Conservation (phyloP, 2,113 vertebrate genomes). For the Halcyon senegalensis region DNA sequence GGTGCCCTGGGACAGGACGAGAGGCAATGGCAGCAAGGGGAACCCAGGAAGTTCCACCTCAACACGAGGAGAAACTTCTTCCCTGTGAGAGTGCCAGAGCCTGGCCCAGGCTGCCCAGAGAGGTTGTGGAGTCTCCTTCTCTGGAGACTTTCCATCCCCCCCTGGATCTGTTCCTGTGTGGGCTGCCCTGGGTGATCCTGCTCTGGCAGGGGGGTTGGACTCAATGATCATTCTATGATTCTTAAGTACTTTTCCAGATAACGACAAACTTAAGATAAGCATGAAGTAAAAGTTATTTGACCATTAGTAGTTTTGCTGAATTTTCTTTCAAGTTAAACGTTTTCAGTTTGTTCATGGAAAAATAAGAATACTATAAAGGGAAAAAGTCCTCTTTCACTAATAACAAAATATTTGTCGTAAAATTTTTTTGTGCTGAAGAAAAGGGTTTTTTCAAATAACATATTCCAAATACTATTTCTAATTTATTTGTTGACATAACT, state of each 20-base stretch:
- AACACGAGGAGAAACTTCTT: too few species aligned
- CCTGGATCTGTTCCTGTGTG: too few species aligned
- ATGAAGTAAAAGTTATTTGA: background rate
- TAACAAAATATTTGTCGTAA: background rate
- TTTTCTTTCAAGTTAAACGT: background rate
- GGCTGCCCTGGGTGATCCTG: too few species aligned
- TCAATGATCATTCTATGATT: background rate
- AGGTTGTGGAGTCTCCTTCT: too few species aligned
- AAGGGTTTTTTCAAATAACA: background rate
- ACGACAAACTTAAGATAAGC: background rate
- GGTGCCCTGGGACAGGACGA: too few species aligned
- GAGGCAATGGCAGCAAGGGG: too few species aligned
- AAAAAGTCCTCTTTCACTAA: background rate
- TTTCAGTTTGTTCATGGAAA: background rate
- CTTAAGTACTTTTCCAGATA: background rate
- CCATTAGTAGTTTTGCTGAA: background rate
- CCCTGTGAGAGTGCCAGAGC: too few species aligned
- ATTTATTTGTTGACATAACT: background rate
- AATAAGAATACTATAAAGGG: background rate
- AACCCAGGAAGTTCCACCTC: too few species aligned
- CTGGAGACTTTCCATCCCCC: too few species aligned
- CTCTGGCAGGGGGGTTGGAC: too few species aligned
- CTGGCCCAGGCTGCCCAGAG: too few species aligned
- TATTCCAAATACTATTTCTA: background rate
- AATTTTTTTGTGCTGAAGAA: background rate